Base-by-base conservation (phyloP, 2,888 invertebrate species). In the Drosophila formosana region DNA sequence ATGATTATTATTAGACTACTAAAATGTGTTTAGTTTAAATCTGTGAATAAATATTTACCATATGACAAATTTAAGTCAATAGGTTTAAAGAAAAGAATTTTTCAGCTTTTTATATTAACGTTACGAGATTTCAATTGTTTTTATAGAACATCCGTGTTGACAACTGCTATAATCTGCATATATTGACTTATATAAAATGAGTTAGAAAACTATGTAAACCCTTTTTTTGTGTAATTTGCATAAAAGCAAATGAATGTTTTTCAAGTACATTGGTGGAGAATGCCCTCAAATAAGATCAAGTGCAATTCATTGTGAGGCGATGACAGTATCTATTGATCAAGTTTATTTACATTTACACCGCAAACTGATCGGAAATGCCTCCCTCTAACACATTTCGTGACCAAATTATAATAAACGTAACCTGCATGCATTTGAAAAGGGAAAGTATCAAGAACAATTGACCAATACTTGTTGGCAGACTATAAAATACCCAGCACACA, bases 361-460 rank as follows among this genome's bases (percentile, higher is more conserved):
- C 3, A 34, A 6, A 37, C 7, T 39, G 8, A 34, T 13, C 32
- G 55, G 55, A 45, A 56, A 56, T 56, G 55, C 45, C 55, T 9
- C 18, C 3, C 8, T 7, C 11, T 11, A n/a, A 45, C 32, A 45
- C 45, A 34, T 34, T 9, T 56, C 45, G 34, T 45, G 45, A 45
- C 13, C 3, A 34, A 56, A 34, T 13, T 34, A 25, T 25, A 43
- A 56, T 56, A 34, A 13, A 11, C 6, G 5, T 30, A 13, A 7
- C 4, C 5, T 26, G 13, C n/a, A 8, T 37, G 8, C 25, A 7
- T 11, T n/a, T 53, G 28, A 52, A 34, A 43, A 56, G 55, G 30
- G 45, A 56, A 56, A 45, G 55, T 34, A 9, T 8, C 25, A 25
- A 13, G 32, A 23, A 6, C 9, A 13, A n/a, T 37, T 32, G 11